These are phyloP conservation scores for Cottus gobio DNA, from an alignment of 2,113 vertebrate genomes.

Conservation along the genomic window DNA sequence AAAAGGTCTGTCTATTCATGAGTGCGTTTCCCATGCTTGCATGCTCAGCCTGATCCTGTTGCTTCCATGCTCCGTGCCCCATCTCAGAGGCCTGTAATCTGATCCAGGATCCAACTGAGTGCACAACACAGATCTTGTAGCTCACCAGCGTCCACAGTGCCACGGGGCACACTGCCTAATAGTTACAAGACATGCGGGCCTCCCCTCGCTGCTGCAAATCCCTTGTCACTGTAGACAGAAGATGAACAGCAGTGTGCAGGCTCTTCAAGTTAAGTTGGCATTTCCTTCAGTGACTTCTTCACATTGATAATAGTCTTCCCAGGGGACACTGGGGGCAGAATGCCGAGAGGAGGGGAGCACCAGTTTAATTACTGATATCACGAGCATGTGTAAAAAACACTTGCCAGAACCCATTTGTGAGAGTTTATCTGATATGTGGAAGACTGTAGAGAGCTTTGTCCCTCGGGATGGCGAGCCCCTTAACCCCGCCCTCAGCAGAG, in stretches of 20 bases:
- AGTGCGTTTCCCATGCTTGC: slow-evolving; percentile 74
- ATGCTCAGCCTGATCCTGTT: slow-evolving; percentile 59
- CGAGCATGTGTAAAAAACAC: slow-evolving; percentile 67
- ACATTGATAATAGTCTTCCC: slow-evolving; percentile 79
- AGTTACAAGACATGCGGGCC: slow-evolving; percentile 46
- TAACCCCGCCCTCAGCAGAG: slow-evolving; percentile 30
- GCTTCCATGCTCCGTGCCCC: slow-evolving; percentile 37
- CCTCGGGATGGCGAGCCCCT: slow-evolving; percentile 52
- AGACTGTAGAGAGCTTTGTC: slow-evolving; percentile 49
- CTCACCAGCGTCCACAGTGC: slow-evolving; percentile 45
- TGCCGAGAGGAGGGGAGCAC: slow-evolving; percentile 23
- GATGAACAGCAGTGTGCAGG: slow-evolving; percentile 71
- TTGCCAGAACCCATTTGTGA: slow-evolving; percentile 72
- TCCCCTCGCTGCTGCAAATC: slow-evolving; percentile 36
- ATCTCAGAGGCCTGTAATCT: slow-evolving; percentile 64
- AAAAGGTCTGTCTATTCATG: slow-evolving; percentile 63
- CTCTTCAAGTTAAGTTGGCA: slow-evolving; percentile 81
- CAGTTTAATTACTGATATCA: slow-evolving; percentile 65
- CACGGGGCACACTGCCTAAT: slow-evolving; percentile 65
- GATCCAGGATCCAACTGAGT: slow-evolving; percentile 54
- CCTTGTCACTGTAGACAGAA: slow-evolving; percentile 57
- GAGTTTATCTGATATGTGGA: slow-evolving; percentile 74
- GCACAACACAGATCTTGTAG: slow-evolving; percentile 46
- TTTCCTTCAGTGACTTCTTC: slow-evolving; percentile 84
- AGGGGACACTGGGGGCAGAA: slow-evolving; percentile 29